Evolutionary conservation across 2,888 invertebrate species (phyloP).

Genomic region (Dicycla oo): DNA sequence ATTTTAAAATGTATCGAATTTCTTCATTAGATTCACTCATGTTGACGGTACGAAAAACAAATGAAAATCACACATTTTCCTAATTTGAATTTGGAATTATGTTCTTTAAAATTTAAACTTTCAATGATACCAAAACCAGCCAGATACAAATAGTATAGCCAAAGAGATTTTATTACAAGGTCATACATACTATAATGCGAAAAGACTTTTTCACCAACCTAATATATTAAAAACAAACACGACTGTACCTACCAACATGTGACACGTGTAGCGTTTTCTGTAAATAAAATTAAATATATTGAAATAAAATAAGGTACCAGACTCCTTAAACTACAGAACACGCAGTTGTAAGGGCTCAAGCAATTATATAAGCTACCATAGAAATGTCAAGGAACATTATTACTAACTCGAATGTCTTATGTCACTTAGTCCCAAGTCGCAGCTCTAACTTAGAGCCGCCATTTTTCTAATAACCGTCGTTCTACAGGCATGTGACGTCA

Average conservation of each 20-base stretch:
- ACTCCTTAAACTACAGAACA: slow-evolving; percentile 10
- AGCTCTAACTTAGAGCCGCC: slow-evolving; percentile 9
- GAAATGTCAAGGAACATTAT: slow-evolving; percentile 45
- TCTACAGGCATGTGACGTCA: slow-evolving; percentile 17
- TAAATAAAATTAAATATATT: not conserved
- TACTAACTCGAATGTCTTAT: not conserved
- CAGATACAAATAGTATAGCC: too few species aligned
- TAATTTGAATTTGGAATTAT: too few species aligned
- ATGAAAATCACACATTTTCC: too few species aligned
- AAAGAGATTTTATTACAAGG: too few species aligned
- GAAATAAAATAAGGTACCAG: not conserved
- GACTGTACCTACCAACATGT: too few species aligned
- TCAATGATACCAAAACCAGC: too few species aligned
- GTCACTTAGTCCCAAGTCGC: slow-evolving; percentile 34
- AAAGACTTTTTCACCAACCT: too few species aligned
- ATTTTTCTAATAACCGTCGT: slow-evolving; percentile 43
- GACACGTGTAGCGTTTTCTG: not conserved
- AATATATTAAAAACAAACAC: not conserved
- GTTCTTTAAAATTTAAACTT: too few species aligned
- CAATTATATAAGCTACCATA: slow-evolving; percentile 50
- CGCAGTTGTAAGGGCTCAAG: slow-evolving; percentile 28
- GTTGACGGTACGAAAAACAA: too few species aligned
- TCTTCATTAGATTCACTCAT: too few species aligned
- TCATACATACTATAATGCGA: too few species aligned
- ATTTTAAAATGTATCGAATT: too few species aligned